Evolutionary conservation across 2,113 vertebrate species (phyloP).

Genomic region (Mobula birostris): DNA sequence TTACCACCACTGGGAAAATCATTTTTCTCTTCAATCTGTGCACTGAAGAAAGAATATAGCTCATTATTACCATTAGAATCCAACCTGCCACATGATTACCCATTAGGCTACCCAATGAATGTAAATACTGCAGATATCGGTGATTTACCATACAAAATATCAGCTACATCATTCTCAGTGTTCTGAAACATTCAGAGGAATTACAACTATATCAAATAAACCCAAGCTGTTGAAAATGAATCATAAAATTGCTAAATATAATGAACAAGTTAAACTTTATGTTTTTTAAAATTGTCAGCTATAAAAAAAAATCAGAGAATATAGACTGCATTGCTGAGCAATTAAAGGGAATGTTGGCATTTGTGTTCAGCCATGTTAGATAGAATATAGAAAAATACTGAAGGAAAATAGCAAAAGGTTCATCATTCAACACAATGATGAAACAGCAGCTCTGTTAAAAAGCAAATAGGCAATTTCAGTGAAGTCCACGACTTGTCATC

Average conservation of each 20-base stretch:
- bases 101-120: slow-evolving; percentile 9
- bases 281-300: not conserved
- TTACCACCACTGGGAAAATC: slow-evolving; percentile 15
- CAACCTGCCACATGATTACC: not conserved
- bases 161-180: not conserved
- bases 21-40: not conserved
- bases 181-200: not conserved
- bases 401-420: not conserved
- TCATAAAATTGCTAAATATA: not conserved
- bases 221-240: not conserved
- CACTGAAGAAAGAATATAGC: not conserved
- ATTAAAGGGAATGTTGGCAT: not conserved
- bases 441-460: slow-evolving; percentile 2
- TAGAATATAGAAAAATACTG: not conserved
- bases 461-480: slow-evolving; percentile 18
- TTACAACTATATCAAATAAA: not conserved
- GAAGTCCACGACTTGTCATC: slow-evolving; percentile 1
- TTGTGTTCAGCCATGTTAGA: not conserved
- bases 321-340: not conserved
- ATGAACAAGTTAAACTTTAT: not conserved
- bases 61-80: not conserved
- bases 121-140: not conserved
- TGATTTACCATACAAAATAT: not conserved
- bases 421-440: not conserved
- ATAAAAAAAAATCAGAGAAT: not conserved